These are phyloP conservation scores for Candoia aspera DNA, from an alignment of 2,113 vertebrate genomes.

Conservation along the genomic window DNA sequence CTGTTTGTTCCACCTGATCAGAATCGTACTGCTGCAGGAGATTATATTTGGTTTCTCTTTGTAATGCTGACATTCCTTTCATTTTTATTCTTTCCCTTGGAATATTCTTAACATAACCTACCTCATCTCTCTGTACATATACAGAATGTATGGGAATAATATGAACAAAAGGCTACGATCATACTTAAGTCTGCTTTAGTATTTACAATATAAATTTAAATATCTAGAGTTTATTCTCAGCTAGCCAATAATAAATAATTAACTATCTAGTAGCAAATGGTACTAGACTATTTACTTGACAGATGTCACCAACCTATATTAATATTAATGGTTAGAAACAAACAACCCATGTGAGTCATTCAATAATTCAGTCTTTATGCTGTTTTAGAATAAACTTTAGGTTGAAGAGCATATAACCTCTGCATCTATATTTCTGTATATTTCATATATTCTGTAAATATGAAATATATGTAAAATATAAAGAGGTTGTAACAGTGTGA, in stretches of 20 bases:
- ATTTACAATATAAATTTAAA: slow-evolving; percentile 5
- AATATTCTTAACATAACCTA: slow-evolving; percentile 35
- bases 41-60: slow-evolving; percentile 24
- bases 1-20: not conserved
- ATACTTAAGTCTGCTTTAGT: slow-evolving; percentile 23
- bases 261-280: not conserved
- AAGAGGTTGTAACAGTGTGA: not conserved
- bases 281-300: not conserved
- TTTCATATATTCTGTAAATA: slow-evolving; percentile 15
- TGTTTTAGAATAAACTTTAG: not conserved
- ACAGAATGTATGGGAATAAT: not conserved
- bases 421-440: not conserved
- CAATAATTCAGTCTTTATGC: not conserved
- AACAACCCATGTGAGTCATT: not conserved
- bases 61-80: not conserved
- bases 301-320: not conserved
- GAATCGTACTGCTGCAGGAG: not conserved
- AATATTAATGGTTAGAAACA: not conserved
- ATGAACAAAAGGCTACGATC: not conserved
- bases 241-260: slow-evolving; percentile 14
- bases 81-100: not conserved
- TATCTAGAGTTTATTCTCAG: slow-evolving; percentile 20
- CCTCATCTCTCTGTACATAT: slow-evolving; percentile 42
- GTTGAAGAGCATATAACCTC: not conserved
- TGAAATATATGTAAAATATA: slow-evolving; percentile 19